Percentiles rank a stretch among this genome's conserved stretches.
Conservation (phyloP, 1,140 invertebrate species). For the Hormaphis cornu region DNA sequence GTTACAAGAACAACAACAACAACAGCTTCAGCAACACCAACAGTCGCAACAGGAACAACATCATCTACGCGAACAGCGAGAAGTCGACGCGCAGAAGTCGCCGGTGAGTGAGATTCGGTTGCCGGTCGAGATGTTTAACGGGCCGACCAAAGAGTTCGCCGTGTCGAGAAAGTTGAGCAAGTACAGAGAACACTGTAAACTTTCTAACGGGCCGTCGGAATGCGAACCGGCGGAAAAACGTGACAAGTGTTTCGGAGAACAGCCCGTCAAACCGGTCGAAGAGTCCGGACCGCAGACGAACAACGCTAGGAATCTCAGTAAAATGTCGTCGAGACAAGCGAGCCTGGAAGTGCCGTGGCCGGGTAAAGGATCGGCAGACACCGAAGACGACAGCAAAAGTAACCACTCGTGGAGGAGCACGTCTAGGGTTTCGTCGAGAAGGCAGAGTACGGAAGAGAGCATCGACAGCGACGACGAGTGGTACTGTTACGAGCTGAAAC, state of each 20-base stretch:
- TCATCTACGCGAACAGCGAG: constrained; percentile 35
- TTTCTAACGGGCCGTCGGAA: constrained; percentile 46
- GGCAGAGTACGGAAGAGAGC: constrained; percentile 84
- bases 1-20: too few species aligned
- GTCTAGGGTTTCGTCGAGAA: constrained; percentile 71
- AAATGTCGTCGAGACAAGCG: constrained; percentile 57
- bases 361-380: constrained; percentile 48
- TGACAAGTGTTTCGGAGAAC: constrained; percentile 30
- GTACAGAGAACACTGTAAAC: constrained; percentile 56
- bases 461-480: constrained; percentile 90
- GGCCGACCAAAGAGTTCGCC: constrained; percentile 68
- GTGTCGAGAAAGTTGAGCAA: constrained; percentile 71
- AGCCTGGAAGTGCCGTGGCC: constrained; percentile 66
- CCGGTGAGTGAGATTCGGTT: constrained; percentile 39
- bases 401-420: constrained; percentile 77
- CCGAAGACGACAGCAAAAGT: constrained; percentile 69
- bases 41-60: constrained; percentile 32
- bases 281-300: not conserved
- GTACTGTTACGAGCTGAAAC: constrained; percentile 79
- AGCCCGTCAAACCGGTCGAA: constrained; percentile 8
- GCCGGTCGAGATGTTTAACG: constrained; percentile 49
- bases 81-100: constrained; percentile 47
- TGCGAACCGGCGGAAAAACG: constrained; percentile 43
- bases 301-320: constrained; percentile 13
- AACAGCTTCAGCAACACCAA: constrained; percentile 35